Evolutionary conservation across 2,888 invertebrate genomes (phyloP), one percentile per base, ranked within the genome.

Genomic region (Dryadula phaetusa): DNA sequence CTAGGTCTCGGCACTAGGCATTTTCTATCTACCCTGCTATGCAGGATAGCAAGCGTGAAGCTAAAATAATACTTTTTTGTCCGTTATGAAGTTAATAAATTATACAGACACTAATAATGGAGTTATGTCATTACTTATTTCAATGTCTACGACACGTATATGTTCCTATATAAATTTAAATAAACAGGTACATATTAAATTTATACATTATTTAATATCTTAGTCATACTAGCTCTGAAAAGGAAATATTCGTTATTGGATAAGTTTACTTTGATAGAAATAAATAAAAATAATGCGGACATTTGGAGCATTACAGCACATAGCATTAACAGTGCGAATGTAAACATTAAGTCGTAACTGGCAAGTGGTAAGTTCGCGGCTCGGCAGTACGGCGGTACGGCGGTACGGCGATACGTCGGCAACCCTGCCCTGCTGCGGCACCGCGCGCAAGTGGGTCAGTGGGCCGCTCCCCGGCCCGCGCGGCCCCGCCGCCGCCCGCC

Each of bases 381-480:
- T 16, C 52, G 25, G 86, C 81, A 88, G 52, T 28, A 32, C 52
- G 25, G 86, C 81, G 88, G 82, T 81, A 81, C 82, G 86, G 37
- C 37, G 16, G 28, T 16, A 32, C 52, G 25, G 86, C 81, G 88
- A 82, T 81, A 81, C 82, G 86, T 81, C 85, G 90, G 88, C 93
- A 92, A 91, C 93, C 91, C 93, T 92, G 90, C 90, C 90, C 90
- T 93, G 91, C 90, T 93, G 94, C 93, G 94, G 94, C 93, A 91
- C 93, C 93, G 93, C 90, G 90, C 92, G 94, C 94, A 96, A 95
- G 94, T 96, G 94, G 96, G 96, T 96, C 95, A 96, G 95, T 96
- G 94, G 96, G 96, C 95, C 95, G 94, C 94, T 93, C 90, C 90
- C 88, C 88, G 8, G 84, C 85, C 94, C 93, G 94, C 94, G 90